Base-by-base conservation (phyloP, 2,888 invertebrate species). In the Sialis fuliginosa region DNA sequence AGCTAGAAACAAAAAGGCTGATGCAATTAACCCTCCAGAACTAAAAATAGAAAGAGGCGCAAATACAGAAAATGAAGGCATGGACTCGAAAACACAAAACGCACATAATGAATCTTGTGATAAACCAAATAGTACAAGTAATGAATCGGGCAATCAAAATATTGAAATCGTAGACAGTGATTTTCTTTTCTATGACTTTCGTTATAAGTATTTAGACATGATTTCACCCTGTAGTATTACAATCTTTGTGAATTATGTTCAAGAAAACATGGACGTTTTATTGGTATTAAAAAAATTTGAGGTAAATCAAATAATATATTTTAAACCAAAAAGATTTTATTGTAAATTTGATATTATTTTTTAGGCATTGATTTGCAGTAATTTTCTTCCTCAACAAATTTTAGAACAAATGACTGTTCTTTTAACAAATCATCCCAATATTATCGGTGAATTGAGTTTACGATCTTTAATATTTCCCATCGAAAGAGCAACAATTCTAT, bases 371-470 rank as follows among this genome's bases (percentile, higher is more conserved):
- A 59, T 78, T 41, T 75, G 72, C 35, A 72, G 71, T 50, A 69
- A 69, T 48, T 65, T 70, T 51, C 59, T 75, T 13, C 69, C 74
- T 1, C 63, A 64, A 30, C 71, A 72, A 52, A 70, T 73, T 41
- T 60, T 75, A 35, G 66, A 70, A 1, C 79, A 80, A 57, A 72
- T 80, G 9, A 67, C 73, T 50, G 70, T 74, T 41, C 80, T 79
- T 56, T 64, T 79, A 42, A 67, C 73, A 37, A 63, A 73, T 44
- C 68, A 74, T 54, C 62, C 74, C 52, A 62, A 69, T 58, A 54
- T 74, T 51, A 57, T 72, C 57, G 69, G 79, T 46, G 58, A 69
- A 53, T 60, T 68, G 57, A 66, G 74, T 60, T 60, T 75, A 59
- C 60, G 70, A 55, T 62, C 71, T 45, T 60, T 69, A 54, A 58